phyloP scores from a whole-genome alignment of 1,140 invertebrate genomes.

The Phocides pigmalion region DNA sequence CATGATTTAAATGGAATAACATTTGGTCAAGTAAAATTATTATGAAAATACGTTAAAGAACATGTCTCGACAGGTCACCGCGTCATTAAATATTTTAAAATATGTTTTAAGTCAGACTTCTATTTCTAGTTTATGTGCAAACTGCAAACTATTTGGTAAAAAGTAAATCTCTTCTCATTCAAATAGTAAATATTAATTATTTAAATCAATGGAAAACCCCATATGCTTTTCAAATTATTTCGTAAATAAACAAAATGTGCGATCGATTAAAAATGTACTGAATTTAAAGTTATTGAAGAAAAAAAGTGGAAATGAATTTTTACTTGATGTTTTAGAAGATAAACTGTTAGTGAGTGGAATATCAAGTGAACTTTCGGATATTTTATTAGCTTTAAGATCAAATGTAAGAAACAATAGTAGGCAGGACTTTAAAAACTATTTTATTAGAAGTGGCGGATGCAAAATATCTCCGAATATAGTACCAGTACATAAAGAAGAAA shows the following conservation, averaged over 20 bases:
- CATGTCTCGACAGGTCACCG: slow-evolving; percentile 13
- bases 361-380: slow-evolving; percentile 41
- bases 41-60: not conserved
- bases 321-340: slow-evolving; percentile 50
- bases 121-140: not conserved
- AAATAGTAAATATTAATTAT: not conserved
- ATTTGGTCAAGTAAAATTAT: no score
- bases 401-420: slow-evolving; percentile 55
- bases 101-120: not conserved
- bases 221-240: slow-evolving; percentile 66
- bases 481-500: slow-evolving; percentile 51
- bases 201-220: slow-evolving; percentile 43
- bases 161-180: not conserved
- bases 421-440: slow-evolving; percentile 65
- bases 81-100: not conserved
- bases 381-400: slow-evolving; percentile 46
- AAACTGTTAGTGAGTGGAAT: slow-evolving; percentile 46
- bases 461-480: slow-evolving; percentile 21
- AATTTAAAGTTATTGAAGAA: slow-evolving; percentile 59
- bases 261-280: slow-evolving; percentile 63
- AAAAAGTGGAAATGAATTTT: slow-evolving; percentile 45
- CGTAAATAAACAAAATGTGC: slow-evolving; percentile 71
- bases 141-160: not conserved
- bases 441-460: slow-evolving; percentile 33
- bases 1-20: no score